These are phyloP conservation scores for Danio aesculapii DNA, from an alignment of 2,797 vertebrate genomes.

Conservation along the genomic window DNA sequence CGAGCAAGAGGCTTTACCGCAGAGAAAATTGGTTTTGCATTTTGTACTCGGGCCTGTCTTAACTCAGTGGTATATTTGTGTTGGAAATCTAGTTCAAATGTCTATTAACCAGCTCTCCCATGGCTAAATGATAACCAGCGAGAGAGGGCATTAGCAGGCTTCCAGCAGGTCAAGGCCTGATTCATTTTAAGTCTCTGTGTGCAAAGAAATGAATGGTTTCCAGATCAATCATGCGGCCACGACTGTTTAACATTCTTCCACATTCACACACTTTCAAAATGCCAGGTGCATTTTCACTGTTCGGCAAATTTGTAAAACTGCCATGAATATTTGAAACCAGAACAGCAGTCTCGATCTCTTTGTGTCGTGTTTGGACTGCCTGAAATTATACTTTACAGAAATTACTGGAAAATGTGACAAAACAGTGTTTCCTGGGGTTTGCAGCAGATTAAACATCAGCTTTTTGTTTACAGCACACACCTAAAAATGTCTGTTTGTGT, in stretches of 20 bases:
- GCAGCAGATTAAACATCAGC: not conserved
- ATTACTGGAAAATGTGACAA: not conserved
- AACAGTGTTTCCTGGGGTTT: not conserved
- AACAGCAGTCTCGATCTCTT: not conserved
- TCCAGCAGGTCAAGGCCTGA: constrained; percentile 33
- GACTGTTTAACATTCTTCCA: constrained; percentile 20
- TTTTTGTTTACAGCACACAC: too few species aligned
- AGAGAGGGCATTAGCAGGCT: constrained; percentile 23
- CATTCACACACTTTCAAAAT: not conserved
- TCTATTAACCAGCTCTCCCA: constrained; percentile 40
- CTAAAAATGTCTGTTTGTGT: too few species aligned
- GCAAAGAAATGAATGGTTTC: constrained; percentile 22
- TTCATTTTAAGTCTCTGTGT: constrained; percentile 14
- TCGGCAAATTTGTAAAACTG: not conserved
- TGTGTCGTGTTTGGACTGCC: too few species aligned
- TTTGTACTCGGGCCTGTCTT: constrained; percentile 11
- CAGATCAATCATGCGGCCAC: constrained; percentile 26
- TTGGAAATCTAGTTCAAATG: constrained; percentile 35
- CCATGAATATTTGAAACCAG: not conserved
- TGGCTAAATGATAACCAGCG: constrained; percentile 46
- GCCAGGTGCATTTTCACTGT: constrained; percentile 4
- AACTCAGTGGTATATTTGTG: constrained; percentile 38
- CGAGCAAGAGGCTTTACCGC: not conserved
- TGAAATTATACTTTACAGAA: too few species aligned
- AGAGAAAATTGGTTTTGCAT: constrained; percentile 9